Conservation (phyloP, 2,113 vertebrate genomes). For the Chitala chitala region DNA sequence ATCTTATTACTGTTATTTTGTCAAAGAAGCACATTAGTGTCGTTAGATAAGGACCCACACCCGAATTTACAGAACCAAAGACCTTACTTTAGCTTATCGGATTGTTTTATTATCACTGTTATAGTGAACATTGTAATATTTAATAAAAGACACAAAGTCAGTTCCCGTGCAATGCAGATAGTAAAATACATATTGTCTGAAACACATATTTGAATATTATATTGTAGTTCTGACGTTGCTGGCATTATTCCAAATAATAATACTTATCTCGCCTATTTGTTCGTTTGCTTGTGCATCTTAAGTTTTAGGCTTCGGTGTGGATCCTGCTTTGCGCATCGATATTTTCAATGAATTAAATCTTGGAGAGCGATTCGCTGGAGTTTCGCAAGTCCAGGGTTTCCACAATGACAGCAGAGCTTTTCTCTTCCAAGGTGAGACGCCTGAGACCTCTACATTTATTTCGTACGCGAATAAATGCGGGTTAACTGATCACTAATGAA, state of each 20-base stretch:
- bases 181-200: background rate
- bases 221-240: background rate
- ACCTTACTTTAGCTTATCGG: background rate
- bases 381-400: conserved; percentile 73
- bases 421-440: conserved; percentile 73
- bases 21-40: background rate
- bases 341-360: conserved; percentile 71
- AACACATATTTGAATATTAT: background rate
- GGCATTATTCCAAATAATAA: background rate
- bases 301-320: conserved; percentile 72
- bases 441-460: background rate
- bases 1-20: background rate
- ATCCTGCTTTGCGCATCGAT: conserved; percentile 73
- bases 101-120: background rate
- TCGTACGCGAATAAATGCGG: background rate
- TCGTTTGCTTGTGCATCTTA: conserved; percentile 22
- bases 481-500: background rate
- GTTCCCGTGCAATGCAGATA: background rate
- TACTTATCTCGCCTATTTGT: background rate
- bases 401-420: conserved; percentile 80
- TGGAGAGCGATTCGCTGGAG: conserved; percentile 61
- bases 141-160: background rate
- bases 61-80: background rate
- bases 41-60: background rate
- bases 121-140: background rate